phyloP scores from a whole-genome alignment of 2,888 invertebrate species.

The Caenorhabditis afra region DNA sequence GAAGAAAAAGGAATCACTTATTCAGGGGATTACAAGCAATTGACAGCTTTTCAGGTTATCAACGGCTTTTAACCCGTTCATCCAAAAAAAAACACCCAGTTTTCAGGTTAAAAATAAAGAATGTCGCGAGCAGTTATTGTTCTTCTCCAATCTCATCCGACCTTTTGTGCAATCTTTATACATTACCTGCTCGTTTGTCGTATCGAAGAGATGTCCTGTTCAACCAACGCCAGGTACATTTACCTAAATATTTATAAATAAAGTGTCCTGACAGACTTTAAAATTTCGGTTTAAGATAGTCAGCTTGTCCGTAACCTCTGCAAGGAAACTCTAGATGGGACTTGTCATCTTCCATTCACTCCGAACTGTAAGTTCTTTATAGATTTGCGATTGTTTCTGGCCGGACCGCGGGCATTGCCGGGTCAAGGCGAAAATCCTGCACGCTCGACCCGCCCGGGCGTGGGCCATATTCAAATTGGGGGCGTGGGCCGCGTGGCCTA shows the following conservation, averaged over 20 bases:
- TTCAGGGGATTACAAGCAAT: constrained; percentile 29
- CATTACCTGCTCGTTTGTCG: constrained; percentile 51
- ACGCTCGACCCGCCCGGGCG: too few relatives aligned
- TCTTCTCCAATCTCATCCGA: constrained; percentile 73
- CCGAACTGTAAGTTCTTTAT: constrained; percentile 6
- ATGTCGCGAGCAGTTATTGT: constrained; percentile 55
- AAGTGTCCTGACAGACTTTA: constrained; percentile 1
- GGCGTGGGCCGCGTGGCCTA: too few relatives aligned
- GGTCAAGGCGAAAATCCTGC: too few relatives aligned
- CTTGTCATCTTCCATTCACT: constrained; percentile 33
- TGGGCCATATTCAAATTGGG: too few relatives aligned
- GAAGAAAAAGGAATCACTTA: constrained; percentile 44
- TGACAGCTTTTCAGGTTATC: too few relatives aligned
- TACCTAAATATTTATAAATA: neutral
- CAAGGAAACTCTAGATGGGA: constrained; percentile 40
- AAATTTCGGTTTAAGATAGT: constrained; percentile 53
- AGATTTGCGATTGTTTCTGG: too few relatives aligned
- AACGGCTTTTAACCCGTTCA: too few relatives aligned
- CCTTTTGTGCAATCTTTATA: constrained; percentile 74
- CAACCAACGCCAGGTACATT: constrained; percentile 11
- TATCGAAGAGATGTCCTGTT: constrained; percentile 22
- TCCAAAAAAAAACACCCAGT: too few relatives aligned
- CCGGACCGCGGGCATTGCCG: too few relatives aligned
- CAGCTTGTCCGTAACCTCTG: constrained; percentile 60
- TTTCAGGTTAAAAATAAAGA: constrained; percentile 37